These are phyloP conservation scores for Anastrepha obliqua DNA, from an alignment of 1,140 invertebrate genomes.

Conservation along the genomic window DNA sequence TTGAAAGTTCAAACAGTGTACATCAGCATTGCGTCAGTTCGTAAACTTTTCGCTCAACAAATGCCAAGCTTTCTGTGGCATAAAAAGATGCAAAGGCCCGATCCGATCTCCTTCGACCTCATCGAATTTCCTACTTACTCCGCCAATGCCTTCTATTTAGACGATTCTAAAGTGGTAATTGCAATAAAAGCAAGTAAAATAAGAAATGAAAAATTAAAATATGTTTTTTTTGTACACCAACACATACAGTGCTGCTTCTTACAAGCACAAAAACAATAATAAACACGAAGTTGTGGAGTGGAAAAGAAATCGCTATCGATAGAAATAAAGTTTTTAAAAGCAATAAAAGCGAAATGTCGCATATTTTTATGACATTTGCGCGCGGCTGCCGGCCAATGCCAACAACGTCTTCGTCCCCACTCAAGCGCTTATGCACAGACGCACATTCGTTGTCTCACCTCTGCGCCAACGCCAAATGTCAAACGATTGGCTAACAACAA, in stretches of 20 bases:
- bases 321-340: constrained; percentile 73
- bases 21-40: not conserved
- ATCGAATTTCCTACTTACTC: not conserved
- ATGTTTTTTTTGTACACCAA: not conserved
- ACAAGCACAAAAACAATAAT: not conserved
- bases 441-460: not conserved
- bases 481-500: constrained; percentile 17
- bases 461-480: constrained; percentile 32
- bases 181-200: constrained; percentile 22
- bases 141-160: not conserved
- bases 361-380: constrained; percentile 73
- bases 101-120: not conserved
- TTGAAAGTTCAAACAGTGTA: not conserved
- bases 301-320: constrained; percentile 31
- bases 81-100: not conserved
- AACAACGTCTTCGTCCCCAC: not conserved
- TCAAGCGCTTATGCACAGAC: not conserved
- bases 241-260: not conserved
- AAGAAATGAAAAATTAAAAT: constrained; percentile 7
- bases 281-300: not conserved
- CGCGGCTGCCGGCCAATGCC: constrained; percentile 49
- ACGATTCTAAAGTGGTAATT: not conserved
- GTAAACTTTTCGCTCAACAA: not conserved
- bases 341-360: constrained; percentile 74
- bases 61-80: not conserved